Evolutionary conservation across 2,113 vertebrate species (phyloP), one percentile per base, ranked within the genome.

Genomic region (Hymenochirus boettgeri): DNA sequence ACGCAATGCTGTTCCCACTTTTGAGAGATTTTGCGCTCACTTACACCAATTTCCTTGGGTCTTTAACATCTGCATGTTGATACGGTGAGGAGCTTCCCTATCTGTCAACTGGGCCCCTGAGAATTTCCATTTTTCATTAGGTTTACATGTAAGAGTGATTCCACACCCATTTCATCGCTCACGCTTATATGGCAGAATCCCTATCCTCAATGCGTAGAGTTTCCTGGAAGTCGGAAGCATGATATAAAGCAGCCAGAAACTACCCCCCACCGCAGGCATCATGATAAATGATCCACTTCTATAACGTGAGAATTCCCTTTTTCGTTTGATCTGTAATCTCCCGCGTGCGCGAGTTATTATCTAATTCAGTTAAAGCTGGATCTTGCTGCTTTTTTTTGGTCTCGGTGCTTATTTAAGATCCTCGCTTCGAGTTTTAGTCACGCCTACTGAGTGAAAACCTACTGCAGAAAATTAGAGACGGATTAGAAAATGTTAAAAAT

Each of bases 301-400:
- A 60, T 15, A 59, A 73, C 63, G 13, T 47, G 57, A 62, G 71
- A 27, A 10, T 56, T 46, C 53, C 37, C 71, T 69, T n/a, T n/a
- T n/a, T 37, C 39, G 67, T 47, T 58, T 57, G 33, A 51, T 39
- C 8, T 35, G 23, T 66, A n/a, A 35, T 4, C 52, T 42, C 52
- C 27, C 62, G 29, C 11, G 35, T 1, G 13, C 15, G 9, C 17
- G 56, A 22, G 11, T 22, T 31, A 10, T 57, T 58, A n/a, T 24
- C 47, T 61, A 72, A 71, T 29, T 8, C n/a, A 29, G 4, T n/a
- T 50, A 1, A 1, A 29, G 63, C 26, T 33, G 5, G 15, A 56
- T n/a, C n/a, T n/a, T n/a, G n/a, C n/a, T n/a, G n/a, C n/a, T n/a
- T n/a, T n/a, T n/a, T n/a, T n/a, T n/a, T n/a, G 33, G 47, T 56